phyloP scores from a whole-genome alignment of 2,113 vertebrate species.

The Lophotis ruficrista region DNA sequence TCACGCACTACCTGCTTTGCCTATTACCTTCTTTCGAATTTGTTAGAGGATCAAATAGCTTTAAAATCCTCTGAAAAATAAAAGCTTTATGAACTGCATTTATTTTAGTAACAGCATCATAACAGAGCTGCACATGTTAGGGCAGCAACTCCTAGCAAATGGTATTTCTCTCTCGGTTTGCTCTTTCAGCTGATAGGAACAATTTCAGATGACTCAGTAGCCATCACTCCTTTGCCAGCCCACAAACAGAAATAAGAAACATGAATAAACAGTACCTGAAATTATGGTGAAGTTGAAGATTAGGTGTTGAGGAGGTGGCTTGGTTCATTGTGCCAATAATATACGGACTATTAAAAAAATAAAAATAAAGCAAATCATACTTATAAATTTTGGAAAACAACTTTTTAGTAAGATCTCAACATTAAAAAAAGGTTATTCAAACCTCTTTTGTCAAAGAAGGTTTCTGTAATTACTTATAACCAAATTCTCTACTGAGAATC shows the following conservation, averaged over 20 bases:
- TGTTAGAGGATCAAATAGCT: neutral
- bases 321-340: constrained; percentile 99
- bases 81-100: neutral
- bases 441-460: neutral
- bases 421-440: neutral
- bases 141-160: neutral
- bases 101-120: neutral
- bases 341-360: constrained; percentile 80
- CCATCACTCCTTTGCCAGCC: neutral
- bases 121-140: neutral
- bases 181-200: constrained; percentile 9
- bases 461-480: neutral
- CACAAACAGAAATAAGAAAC: neutral
- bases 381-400: neutral
- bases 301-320: constrained; percentile 95
- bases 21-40: neutral
- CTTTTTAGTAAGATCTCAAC: neutral
- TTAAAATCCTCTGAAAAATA: neutral
- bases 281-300: constrained; percentile 98
- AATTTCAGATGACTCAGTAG: constrained; percentile 27
- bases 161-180: neutral
- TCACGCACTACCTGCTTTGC: neutral
- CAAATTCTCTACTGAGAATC: neutral
- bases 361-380: neutral
- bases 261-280: constrained; percentile 84